phyloP scores from a whole-genome alignment of 2,797 vertebrate genomes.

The Tadarida brasiliensis region DNA sequence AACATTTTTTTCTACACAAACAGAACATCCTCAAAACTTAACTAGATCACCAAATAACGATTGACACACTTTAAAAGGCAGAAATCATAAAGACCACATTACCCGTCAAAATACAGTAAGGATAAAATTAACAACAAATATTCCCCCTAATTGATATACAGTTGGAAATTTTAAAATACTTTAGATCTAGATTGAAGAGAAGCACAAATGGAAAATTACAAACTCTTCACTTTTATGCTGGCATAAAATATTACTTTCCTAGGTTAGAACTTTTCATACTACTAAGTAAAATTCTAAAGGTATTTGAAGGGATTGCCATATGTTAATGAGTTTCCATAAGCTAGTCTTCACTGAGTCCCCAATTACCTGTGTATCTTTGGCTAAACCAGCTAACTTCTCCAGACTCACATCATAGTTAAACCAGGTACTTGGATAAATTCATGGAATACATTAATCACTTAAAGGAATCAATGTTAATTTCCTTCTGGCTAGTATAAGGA shows the following conservation, averaged over 20 bases:
- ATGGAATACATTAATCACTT: background rate
- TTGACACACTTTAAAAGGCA: background rate
- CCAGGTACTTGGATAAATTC: background rate
- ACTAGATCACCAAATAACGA: background rate
- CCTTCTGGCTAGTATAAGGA: background rate
- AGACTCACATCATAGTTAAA: background rate
- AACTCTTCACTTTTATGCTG: background rate
- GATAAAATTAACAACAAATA: constrained; percentile 37
- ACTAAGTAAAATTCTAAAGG: background rate
- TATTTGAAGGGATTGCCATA: background rate
- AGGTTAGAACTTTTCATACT: background rate
- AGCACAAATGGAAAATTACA: background rate
- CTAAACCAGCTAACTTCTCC: background rate
- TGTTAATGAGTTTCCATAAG: background rate
- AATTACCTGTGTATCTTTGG: background rate
- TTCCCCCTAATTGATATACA: background rate
- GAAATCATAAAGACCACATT: background rate
- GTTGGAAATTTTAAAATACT: background rate
- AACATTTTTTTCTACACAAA: background rate
- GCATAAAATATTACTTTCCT: background rate
- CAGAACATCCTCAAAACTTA: background rate
- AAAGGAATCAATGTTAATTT: background rate
- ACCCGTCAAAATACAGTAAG: background rate
- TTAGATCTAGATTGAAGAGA: constrained; percentile 29
- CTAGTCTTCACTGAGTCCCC: background rate